Evolutionary conservation across 1,140 invertebrate species (phyloP).

Genomic region (Dysdera silvatica): DNA sequence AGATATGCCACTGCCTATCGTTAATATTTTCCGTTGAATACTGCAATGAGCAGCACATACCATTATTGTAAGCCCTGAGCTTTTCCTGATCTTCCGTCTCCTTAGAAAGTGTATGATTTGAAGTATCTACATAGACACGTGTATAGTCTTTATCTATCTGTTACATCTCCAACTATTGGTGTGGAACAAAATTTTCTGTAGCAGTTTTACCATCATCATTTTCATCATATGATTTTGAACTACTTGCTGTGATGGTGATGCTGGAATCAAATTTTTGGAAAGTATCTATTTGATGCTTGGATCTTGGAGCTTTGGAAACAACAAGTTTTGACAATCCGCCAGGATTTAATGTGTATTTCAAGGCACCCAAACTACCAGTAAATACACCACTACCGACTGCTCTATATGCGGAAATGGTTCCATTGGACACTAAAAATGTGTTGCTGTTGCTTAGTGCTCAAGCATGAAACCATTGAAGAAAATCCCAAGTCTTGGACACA

Average conservation of each 20-base stretch:
- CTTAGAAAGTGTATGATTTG: background rate
- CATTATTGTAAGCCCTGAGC: conserved; percentile 6
- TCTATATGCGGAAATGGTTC: conserved; percentile 43
- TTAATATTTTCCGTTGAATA: background rate
- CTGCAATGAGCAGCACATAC: conserved; percentile 23
- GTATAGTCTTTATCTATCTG: background rate
- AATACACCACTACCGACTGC: conserved; percentile 29
- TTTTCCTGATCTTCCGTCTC: background rate
- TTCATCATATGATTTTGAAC: background rate
- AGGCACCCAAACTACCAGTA: background rate
- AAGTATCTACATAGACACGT: background rate
- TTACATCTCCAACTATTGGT: background rate
- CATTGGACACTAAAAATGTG: conserved; percentile 53
- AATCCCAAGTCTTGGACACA: conserved; percentile 60
- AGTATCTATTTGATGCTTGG: background rate
- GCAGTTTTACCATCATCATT: background rate
- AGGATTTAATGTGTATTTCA: background rate
- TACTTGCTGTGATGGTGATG: background rate
- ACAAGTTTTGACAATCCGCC: background rate
- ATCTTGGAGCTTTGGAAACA: background rate
- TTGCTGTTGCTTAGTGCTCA: conserved; percentile 51
- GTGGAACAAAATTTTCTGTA: background rate
- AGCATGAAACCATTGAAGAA: conserved; percentile 48
- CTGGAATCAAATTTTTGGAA: background rate
- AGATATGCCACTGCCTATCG: too few relatives aligned